Percentiles rank a stretch among this genome's conserved stretches.
Evolutionary conservation across 1,140 invertebrate species (phyloP).

Genomic region (Psilanteris sp.): DNA sequence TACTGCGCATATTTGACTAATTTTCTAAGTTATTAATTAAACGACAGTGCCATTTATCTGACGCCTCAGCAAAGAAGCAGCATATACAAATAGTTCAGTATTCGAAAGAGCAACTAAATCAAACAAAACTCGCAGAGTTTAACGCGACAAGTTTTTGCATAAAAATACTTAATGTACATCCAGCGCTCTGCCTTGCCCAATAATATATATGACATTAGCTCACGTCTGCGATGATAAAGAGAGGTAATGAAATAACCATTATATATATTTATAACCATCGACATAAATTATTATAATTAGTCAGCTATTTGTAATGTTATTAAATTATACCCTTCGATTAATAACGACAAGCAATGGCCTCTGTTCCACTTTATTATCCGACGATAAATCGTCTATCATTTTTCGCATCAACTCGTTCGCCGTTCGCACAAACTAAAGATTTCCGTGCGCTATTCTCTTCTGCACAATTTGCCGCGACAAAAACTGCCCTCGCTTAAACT

Average conservation of each 20-base stretch:
- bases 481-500: conserved; percentile 19
- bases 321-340: conserved; percentile 31
- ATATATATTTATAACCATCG: conserved; percentile 38
- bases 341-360: conserved; percentile 11
- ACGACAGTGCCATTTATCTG: no score
- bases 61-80: no score
- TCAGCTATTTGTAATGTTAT: conserved; percentile 48
- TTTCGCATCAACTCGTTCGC: conserved; percentile 19
- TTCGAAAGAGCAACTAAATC: conserved; percentile 14
- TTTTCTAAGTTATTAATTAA: no score
- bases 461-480: conserved; percentile 1
- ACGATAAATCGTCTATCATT: conserved; percentile 30
- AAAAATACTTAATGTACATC: conserved; percentile 15
- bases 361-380: conserved; percentile 39
- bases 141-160: conserved; percentile 1
- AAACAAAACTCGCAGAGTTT: not conserved
- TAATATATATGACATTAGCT: conserved; percentile 35
- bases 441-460: not conserved
- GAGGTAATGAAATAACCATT: conserved; percentile 47
- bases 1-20: no score
- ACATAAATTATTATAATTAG: conserved; percentile 47
- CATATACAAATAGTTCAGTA: no score
- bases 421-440: conserved; percentile 2
- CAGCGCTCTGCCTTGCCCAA: not conserved
- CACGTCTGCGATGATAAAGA: conserved; percentile 29